Base-by-base conservation (phyloP, 2,113 vertebrate genomes). In the Corythoichthys haematopterus region DNA sequence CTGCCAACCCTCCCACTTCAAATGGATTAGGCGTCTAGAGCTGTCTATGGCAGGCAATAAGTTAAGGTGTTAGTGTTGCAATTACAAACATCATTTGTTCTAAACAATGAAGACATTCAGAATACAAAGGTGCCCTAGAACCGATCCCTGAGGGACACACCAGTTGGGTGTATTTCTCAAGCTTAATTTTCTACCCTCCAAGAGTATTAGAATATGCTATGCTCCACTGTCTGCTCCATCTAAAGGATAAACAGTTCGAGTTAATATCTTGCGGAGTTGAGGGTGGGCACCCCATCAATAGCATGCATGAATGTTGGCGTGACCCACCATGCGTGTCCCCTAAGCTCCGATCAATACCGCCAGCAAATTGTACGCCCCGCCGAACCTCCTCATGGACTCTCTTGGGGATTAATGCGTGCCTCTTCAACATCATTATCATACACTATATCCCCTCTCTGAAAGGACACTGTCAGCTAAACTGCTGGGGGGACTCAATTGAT, bases 371-470 rank as follows among this genome's bases (percentile, higher is more conserved):
- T 70, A 68, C 70, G 51, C 48, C 71, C 74, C 63, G 16, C 20
- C 50, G 67, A 43, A 28, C 14, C 57, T 15, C 36, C 16, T 33
- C 70, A 74, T 75, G 64, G 20, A 16, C 78, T 75, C 81, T 79
- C 75, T 72, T 69, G 83, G 75, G 78, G 72, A 85, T 84, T 80
- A 77, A 50, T 68, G 66, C 79, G 67, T 74, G 68, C 65, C 74
- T 78, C 73, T 77, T 84, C 84, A 68, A 79, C 78, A 78, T 84
- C 71, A 84, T 88, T 84, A 86, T 86, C 78, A 86, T 85, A 85
- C 36, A 16, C 36, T 84, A 83, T 70, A 85, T 75, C 69, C 73
- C 64, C 74, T 68, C 43, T 81, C 76, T 76, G 65, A 85, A 81
- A 85, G 76, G 78, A 68, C 72, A 84, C 59, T 68, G 72, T 82